Conservation (phyloP, 2,797 vertebrate genomes). For the Crax fasciolata region DNA sequence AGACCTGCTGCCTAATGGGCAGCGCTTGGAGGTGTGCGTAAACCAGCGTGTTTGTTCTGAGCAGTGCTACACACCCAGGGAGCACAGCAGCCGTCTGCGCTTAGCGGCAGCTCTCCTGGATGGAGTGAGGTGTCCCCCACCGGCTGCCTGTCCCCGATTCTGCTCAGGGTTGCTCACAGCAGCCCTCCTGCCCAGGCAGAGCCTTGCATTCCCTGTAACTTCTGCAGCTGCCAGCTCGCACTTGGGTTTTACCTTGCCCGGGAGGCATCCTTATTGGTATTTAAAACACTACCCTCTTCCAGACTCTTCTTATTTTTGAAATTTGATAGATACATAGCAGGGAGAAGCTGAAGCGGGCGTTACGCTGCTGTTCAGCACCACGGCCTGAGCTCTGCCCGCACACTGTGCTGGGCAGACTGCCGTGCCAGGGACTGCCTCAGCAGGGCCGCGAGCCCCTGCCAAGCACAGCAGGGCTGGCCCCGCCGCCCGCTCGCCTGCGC, state of each 20-base stretch:
- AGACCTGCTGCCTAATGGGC: neutral
- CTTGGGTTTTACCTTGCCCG: constrained; percentile 38
- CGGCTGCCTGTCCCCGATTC: neutral
- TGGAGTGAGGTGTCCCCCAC: neutral
- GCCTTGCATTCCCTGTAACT: constrained; percentile 14
- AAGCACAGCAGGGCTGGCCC: neutral
- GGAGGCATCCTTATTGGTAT: neutral
- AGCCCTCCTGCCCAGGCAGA: constrained; percentile 37
- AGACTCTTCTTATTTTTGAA: neutral
- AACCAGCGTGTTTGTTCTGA: neutral
- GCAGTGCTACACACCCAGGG: neutral
- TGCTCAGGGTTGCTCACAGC: neutral
- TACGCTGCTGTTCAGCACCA: constrained; percentile 14
- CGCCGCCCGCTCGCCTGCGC: neutral
- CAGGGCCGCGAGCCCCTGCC: rapidly evolving
- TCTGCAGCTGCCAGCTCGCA: constrained; percentile 8
- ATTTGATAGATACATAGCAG: neutral
- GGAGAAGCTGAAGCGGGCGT: constrained; percentile 1
- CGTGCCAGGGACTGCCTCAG: neutral
- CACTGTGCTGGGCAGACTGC: neutral
- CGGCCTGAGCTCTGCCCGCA: neutral
- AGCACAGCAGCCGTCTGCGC: neutral
- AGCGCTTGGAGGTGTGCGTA: neutral
- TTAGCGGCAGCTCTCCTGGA: constrained; percentile 6
- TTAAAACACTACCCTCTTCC: constrained; percentile 30